Evolutionary conservation across 2,113 vertebrate genomes (phyloP).

Genomic region (Cathartes aura): DNA sequence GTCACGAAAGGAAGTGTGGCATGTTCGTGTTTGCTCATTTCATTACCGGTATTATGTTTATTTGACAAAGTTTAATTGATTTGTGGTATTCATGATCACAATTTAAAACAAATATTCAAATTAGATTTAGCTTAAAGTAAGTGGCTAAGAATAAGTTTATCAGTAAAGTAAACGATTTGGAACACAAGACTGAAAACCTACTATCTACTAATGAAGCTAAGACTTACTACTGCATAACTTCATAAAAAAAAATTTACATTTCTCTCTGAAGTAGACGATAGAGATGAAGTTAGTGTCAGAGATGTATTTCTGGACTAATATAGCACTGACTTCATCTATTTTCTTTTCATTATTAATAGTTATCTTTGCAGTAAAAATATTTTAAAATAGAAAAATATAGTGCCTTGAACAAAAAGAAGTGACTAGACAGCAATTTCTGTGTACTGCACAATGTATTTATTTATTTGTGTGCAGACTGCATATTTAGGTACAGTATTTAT

Average conservation of each 20-base stretch:
- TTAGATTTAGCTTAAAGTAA: background rate
- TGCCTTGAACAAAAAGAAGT: background rate
- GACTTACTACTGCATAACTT: background rate
- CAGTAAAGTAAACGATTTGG: background rate
- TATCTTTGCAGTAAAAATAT: background rate
- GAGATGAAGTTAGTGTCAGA: background rate
- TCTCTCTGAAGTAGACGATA: background rate
- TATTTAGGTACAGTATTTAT: background rate
- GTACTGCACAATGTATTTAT: background rate
- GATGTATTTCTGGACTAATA: background rate
- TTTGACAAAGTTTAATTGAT: background rate
- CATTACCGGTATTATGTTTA: background rate
- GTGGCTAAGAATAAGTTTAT: background rate
- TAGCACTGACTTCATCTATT: background rate
- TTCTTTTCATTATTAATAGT: background rate
- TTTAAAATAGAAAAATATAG: background rate
- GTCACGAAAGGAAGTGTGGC: fast-evolving
- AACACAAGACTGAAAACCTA: background rate
- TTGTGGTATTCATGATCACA: background rate
- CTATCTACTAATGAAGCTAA: background rate
- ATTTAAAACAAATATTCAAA: background rate
- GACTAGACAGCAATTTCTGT: background rate
- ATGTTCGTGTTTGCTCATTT: background rate
- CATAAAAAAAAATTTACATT: background rate
- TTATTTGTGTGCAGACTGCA: background rate